Base-by-base conservation (phyloP, 2,797 vertebrate genomes). In the Parotocinclus haroldoi region DNA sequence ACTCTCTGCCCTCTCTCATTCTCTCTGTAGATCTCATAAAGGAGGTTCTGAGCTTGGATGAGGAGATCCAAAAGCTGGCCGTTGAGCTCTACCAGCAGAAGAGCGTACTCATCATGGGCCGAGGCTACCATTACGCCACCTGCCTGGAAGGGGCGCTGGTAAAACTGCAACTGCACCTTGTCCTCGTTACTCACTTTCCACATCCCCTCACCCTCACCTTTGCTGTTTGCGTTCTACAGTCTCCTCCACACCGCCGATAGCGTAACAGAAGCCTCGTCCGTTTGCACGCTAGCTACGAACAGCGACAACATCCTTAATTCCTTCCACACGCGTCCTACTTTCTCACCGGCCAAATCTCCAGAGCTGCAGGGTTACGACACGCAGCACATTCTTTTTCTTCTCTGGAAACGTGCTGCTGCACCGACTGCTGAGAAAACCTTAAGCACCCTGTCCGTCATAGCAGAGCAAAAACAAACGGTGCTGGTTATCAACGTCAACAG, bases 31-130 rank as follows among this genome's bases (percentile, higher is more conserved):
- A 95, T 79, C 80, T 96, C 78, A 99, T 99, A 72, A 99, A 98
- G 72, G 96, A 99, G 73, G 95, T 99, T 53, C 88, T 99, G 77
- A 91, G 91, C 75, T 89, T 98, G 89, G 96, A 99, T 61, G 93
- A 98, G 63, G 96, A 99, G 90, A 99, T 99, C 85, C 94, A 99
- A 90, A 94, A 93, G 75, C 70, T 99, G 81, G 96, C 96, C 2
- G 83, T 81, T 0, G 96, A 99, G 81, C 91, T 99, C 1, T 98
- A 96, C 86, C 89, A 98, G 72, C 95, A 99, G 89, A 98, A 98
- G 84, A 99, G 96, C 0, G 94, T 99, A 1, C 90, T 99, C 78
- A 98, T 99, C 83, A 99, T 99, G 97, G 97, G 97, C 18, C 88
- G 97, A 71, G 97, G 97, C 1, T 99, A 96, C 81, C 95, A 99